Evolutionary conservation across 2,888 invertebrate genomes (phyloP).

Genomic region (Lacanobia wlatinum): DNA sequence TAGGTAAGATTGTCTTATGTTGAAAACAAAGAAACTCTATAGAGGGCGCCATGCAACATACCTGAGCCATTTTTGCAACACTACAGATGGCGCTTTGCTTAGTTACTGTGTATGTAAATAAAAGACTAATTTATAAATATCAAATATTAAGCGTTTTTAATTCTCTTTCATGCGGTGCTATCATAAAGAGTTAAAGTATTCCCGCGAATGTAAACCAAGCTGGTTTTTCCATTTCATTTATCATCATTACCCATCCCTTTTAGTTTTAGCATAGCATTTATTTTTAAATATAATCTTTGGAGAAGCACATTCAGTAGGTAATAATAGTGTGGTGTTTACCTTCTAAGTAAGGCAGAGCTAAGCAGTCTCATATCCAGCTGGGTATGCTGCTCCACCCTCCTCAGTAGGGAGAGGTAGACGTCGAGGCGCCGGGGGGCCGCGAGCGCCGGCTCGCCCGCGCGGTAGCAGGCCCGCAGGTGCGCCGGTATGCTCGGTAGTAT

Average conservation of each 20-base stretch:
- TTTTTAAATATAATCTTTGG: background rate
- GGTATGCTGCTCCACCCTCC: conserved; percentile 91
- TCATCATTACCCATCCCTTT: background rate
- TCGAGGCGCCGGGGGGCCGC: conserved; percentile 91
- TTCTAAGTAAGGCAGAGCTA: conserved; percentile 90
- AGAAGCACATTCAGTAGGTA: background rate
- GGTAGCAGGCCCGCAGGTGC: conserved; percentile 91
- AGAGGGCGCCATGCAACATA: conserved; percentile 20
- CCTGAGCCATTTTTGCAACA: background rate
- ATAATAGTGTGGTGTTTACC: conserved; percentile 77
- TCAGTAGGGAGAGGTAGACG: conserved; percentile 91
- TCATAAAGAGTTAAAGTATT: background rate
- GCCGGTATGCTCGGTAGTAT: conserved; percentile 88
- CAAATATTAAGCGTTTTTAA: background rate
- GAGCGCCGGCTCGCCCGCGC: conserved; percentile 83
- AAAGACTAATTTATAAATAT: background rate
- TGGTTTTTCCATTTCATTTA: background rate
- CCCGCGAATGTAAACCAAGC: background rate
- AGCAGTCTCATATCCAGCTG: conserved; percentile 90
- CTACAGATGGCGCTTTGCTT: conserved; percentile 45
- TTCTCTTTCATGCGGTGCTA: background rate
- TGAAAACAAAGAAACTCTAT: background rate
- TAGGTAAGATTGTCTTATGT: background rate
- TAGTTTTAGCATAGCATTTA: background rate
- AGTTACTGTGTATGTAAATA: background rate